These are phyloP conservation scores for Tragelaphus buxtoni DNA, from an alignment of 2,113 vertebrate genomes.

Conservation along the genomic window DNA sequence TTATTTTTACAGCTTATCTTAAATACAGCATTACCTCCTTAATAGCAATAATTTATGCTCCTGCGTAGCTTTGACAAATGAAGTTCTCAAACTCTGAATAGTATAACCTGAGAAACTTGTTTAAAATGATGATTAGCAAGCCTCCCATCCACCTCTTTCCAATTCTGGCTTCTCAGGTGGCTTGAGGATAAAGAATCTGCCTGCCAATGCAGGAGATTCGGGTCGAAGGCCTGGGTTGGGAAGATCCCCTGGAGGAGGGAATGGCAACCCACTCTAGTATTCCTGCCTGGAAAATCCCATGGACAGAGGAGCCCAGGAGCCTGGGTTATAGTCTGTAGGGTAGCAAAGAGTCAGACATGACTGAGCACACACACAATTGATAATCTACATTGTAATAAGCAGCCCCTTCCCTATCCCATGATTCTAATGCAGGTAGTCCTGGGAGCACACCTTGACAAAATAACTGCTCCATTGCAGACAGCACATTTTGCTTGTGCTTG, in stretches of 20 bases:
- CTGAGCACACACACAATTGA: neutral
- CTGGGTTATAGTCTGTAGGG: neutral
- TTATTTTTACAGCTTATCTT: neutral
- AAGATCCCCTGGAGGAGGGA: neutral
- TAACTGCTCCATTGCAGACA: neutral
- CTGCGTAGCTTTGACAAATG: neutral
- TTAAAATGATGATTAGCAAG: neutral
- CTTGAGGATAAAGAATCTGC: neutral
- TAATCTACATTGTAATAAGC: neutral
- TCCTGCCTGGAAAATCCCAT: neutral
- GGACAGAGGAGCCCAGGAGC: neutral
- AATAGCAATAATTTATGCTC: neutral
- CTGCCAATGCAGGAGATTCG: neutral
- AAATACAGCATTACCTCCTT: neutral
- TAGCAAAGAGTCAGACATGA: neutral
- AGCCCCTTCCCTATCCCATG: neutral
- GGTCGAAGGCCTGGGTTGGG: neutral
- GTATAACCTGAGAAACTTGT: neutral
- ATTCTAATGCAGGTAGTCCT: neutral
- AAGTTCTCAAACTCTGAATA: slow-evolving; percentile 26
- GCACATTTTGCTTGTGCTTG: neutral
- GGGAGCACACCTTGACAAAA: neutral
- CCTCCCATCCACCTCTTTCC: neutral
- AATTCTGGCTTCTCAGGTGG: neutral
- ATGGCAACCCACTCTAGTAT: neutral